Base-by-base conservation (phyloP, 2,888 invertebrate species). In the Rosalia funebris region DNA sequence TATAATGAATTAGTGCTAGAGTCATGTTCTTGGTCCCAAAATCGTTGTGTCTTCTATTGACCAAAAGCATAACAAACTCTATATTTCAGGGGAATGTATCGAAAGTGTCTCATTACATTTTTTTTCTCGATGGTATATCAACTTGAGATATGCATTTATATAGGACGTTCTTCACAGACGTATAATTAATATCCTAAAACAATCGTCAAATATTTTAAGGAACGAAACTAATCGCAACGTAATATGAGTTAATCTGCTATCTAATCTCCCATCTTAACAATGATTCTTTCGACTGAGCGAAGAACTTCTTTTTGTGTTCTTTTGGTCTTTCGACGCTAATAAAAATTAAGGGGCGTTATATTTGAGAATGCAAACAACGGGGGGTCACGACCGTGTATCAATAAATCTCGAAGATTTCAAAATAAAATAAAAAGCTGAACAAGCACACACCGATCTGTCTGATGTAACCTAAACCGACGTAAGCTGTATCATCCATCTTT, bases 271-370 rank as follows among this genome's bases (percentile, higher is more conserved):
- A 41, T 39, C 50, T 50, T 10, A 12, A 50, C 20, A 39, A 15
- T 39, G 37, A 39, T n/a, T 12, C 11, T 50, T 39, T 36, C 25
- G 39, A 37, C 20, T 39, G 50, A 39, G 14, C 15, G 16, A 25
- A 5, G 9, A 17, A 11, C 20, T 53, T 15, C 11, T 74, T 65
- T 71, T 69, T 70, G 72, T 71, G 46, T 47, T 36, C 15, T 17
- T 45, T 15, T 9, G 25, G 42, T 53, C 11, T 41, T 53, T 32
- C 14, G 31, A 16, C 37, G 53, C 32, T 44, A 41, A 58, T 52
- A 58, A 58, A 52, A 52, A 58, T 57, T 47, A 50, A 50, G 39
- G 50, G 50, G 50, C 50, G 50, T 50, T 50, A 50, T 50, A 31
- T 39, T 39, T 25, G 39, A 41, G 57, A 57, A 56, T 48, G 52